Conservation (phyloP, 2,113 vertebrate genomes). For the Leiothrix lutea region DNA sequence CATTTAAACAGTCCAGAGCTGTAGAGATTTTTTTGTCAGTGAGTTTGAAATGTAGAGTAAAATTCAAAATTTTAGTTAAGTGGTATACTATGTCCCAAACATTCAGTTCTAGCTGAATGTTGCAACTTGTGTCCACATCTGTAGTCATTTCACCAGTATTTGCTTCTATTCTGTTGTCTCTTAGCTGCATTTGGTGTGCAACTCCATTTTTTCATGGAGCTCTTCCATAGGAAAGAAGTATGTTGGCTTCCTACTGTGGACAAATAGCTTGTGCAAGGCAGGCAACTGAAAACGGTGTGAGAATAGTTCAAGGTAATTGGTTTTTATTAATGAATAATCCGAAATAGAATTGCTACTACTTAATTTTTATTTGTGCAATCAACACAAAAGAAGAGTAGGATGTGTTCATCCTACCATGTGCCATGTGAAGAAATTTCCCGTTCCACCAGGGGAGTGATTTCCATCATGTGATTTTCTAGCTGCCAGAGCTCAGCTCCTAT, state of each 20-base stretch:
- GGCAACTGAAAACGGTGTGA: background rate
- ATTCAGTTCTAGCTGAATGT: background rate
- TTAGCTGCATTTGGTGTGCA: background rate
- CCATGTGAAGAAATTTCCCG: background rate
- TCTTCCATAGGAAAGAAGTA: background rate
- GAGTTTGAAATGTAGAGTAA: background rate
- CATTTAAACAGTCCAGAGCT: background rate
- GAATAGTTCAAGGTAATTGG: background rate
- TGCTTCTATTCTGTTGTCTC: background rate
- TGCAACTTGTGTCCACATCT: background rate
- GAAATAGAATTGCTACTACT: background rate
- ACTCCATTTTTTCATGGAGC: background rate
- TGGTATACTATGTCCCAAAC: background rate
- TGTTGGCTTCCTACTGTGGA: background rate
- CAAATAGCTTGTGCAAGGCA: background rate
- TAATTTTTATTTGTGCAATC: background rate
- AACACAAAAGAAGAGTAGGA: background rate
- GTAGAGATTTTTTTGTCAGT: background rate
- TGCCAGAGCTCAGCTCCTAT: background rate
- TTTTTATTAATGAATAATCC: background rate
- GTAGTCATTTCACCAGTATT: background rate
- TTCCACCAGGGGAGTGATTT: background rate
- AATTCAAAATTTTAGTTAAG: background rate
- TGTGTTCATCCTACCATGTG: background rate
- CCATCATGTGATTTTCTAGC: background rate